phyloP scores from a whole-genome alignment of 2,888 invertebrate genomes.

The Brachycybe producta region DNA sequence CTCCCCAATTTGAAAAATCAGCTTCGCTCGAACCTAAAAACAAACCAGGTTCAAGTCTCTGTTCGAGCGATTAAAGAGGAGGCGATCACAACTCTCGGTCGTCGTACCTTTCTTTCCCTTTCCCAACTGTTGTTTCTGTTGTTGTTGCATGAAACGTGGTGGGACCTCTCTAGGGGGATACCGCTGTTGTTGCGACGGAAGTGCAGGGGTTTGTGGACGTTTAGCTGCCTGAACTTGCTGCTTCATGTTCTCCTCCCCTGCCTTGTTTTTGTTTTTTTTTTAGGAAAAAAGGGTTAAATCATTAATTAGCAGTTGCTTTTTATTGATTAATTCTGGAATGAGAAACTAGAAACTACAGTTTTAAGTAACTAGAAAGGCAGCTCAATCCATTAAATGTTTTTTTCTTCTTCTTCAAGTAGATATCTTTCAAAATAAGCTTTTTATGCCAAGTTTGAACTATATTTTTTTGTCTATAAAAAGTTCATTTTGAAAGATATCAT shows the following conservation, averaged over 20 bases:
- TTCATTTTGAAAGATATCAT: no score
- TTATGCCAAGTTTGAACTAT: no score
- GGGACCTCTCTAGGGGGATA: constrained; percentile 21
- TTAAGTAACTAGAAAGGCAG: no score
- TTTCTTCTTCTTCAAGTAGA: no score
- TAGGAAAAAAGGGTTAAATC: no score
- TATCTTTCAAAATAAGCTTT: no score
- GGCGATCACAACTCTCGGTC: background rate
- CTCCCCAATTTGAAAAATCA: constrained; percentile 18
- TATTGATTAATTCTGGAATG: no score
- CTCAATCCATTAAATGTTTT: no score
- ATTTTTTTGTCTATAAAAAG: no score
- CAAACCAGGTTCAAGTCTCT: background rate
- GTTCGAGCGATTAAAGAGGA: background rate
- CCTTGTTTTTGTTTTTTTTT: no score
- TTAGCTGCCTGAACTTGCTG: constrained; percentile 22
- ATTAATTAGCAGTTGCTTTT: no score
- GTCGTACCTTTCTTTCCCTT: constrained; percentile 10
- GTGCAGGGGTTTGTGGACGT: constrained; percentile 20
- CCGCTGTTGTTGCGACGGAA: constrained; percentile 18
- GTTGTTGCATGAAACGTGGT: constrained; percentile 21
- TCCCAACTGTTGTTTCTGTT: constrained; percentile 13
- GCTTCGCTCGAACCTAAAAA: constrained; percentile 10
- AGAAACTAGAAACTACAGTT: no score
- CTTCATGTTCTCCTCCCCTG: constrained; percentile 19